Base-by-base conservation (phyloP, 2,113 vertebrate genomes). In the Mola mola region DNA sequence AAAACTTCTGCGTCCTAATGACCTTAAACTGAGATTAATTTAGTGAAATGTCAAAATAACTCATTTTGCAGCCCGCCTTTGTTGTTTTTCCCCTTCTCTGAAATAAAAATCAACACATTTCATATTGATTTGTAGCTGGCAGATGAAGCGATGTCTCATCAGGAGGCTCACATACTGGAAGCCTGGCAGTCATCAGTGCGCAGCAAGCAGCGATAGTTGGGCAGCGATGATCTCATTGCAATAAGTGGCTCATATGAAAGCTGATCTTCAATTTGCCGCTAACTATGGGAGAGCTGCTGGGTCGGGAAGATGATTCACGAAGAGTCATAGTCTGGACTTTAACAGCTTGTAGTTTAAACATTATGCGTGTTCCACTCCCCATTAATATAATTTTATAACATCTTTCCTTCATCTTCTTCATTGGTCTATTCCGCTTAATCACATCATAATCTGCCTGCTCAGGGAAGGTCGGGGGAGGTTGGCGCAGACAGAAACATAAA, bases 201-300 rank as follows among this genome's bases (percentile, higher is more conserved):
- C 21, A 25, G 62, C 69, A 65, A 74, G 68, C 67, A 60, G 20
- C 70, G 81, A 84, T 78, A 80, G 43, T 22, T 51, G 43, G 19
- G 52, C 44, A 43, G 46, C 26, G 36, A 63, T 84, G 78, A 83
- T 70, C 63, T 81, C 73, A 64, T 46, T 69, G 61, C 50, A 70
- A 20, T 67, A 56, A 83, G 52, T 34, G 42, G 52, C 62, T 40
- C 16, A 46, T 50, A 40, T 64, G 76, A 81, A 88, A 90, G 40
- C 49, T 49, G 81, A 87, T 85, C 70, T 76, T 43, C 51, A 67
- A 33, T 73, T 55, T 67, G 28, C 69, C 61, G 49, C 28, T 56
- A 34, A 62, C 43, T 43, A 69, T 64, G 66, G 58, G 52, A 57
- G 36, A 43, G 17, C 56, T 69, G 17, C 37, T 34, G 29, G 42